A percentile compares a stretch with the other conserved stretches of the same genome.
Evolutionary conservation across 2,797 vertebrate genomes (phyloP).

Genomic region (Channallabes apus): DNA sequence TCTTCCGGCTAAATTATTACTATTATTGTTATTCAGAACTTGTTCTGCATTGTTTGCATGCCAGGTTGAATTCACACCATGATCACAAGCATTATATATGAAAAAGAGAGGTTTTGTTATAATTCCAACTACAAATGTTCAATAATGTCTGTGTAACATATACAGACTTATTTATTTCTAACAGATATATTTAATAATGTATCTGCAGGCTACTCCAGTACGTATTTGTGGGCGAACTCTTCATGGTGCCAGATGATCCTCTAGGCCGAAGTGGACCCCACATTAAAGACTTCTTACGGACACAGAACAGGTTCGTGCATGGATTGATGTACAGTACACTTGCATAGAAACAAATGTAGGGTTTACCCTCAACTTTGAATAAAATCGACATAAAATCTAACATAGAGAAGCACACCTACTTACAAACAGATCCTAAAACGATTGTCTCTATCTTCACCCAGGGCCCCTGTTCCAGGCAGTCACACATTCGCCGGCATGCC

Average conservation of each 20-base stretch:
- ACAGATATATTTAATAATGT: neutral
- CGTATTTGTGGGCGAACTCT: conserved; percentile 86
- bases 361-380: too few relatives aligned
- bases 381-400: too few relatives aligned
- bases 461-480: conserved; percentile 61
- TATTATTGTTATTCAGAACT: neutral
- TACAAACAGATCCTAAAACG: neutral
- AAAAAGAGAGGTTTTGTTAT: neutral
- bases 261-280: conserved; percentile 85
- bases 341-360: too few relatives aligned
- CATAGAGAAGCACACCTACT: conserved; percentile 13
- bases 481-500: conserved; percentile 66
- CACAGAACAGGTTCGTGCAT: conserved; percentile 69
- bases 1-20: neutral
- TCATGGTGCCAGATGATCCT: conserved; percentile 91
- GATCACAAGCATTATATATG: neutral
- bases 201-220: conserved; percentile 82
- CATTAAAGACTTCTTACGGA: conserved; percentile 80
- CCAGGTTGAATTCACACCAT: neutral
- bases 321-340: neutral
- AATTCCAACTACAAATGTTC: too few relatives aligned
- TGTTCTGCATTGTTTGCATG: neutral
- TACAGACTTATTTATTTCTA: neutral
- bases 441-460: conserved; percentile 35
- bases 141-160: neutral